phyloP scores from a whole-genome alignment of 2,797 vertebrate species.

The Gorsachius magnificus region DNA sequence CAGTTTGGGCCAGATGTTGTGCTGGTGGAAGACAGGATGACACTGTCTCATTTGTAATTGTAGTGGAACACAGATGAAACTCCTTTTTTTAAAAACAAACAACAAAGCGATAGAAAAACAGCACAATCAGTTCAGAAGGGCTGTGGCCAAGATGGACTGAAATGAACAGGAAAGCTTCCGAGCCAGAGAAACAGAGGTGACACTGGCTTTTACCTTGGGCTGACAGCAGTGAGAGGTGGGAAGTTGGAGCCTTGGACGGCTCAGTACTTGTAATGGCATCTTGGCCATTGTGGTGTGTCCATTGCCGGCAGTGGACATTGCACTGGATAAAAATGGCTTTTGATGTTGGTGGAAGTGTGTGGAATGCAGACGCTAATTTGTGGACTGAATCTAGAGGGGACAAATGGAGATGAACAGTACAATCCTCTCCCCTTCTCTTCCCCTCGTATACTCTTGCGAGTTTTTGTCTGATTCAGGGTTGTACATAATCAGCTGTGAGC shows the following conservation, averaged over 20 bases:
- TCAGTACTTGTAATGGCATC: not conserved
- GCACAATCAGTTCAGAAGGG: conserved; percentile 74
- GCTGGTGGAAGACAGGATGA: conserved; percentile 96
- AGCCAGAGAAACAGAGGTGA: not conserved
- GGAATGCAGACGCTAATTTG: not conserved
- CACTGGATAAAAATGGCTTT: not conserved
- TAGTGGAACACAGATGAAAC: conserved; percentile 27
- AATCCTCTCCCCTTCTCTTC: not conserved
- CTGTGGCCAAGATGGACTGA: conserved; percentile 38
- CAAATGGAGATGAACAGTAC: not conserved
- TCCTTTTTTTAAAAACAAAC: conserved; percentile 52
- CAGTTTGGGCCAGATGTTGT: conserved; percentile 89
- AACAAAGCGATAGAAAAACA: conserved; percentile 73
- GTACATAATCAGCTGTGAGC: conserved; percentile 49
- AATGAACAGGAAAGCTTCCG: conserved; percentile 6
- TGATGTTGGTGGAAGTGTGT: not conserved
- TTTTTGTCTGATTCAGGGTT: conserved; percentile 50
- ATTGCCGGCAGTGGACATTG: conserved; percentile 15
- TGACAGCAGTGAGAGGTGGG: conserved; percentile 10
- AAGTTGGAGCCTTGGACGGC: not conserved
- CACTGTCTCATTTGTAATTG: conserved; percentile 89
- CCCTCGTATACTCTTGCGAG: not conserved
- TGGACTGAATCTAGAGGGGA: not conserved
- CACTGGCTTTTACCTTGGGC: conserved; percentile 13
- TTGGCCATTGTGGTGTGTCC: not conserved